A percentile compares a stretch with the other conserved stretches of the same genome.
These are phyloP conservation scores for Apoderus coryli DNA, from an alignment of 2,888 invertebrate species.

Conservation along the genomic window DNA sequence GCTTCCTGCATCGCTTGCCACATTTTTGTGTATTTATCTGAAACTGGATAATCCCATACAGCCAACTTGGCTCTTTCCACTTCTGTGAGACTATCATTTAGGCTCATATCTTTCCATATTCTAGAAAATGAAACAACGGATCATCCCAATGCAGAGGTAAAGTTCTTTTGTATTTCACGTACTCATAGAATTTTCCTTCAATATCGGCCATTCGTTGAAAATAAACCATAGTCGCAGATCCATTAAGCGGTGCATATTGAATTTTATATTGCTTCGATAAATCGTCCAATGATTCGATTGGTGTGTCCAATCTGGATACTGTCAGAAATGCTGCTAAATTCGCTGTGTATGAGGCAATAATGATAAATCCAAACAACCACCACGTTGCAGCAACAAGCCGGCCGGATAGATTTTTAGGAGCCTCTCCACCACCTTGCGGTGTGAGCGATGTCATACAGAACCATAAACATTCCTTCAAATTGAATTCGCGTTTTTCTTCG, in stretches of 20 bases:
- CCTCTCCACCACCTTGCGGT: constrained; percentile 89
- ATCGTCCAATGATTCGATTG: constrained; percentile 87
- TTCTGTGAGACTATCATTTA: constrained; percentile 83
- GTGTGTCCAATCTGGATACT: constrained; percentile 81
- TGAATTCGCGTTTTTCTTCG: constrained; percentile 88
- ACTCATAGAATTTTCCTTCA: constrained; percentile 90
- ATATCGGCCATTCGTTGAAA: constrained; percentile 94
- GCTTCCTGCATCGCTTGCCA: constrained; percentile 90
- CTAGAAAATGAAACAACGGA: constrained; percentile 38
- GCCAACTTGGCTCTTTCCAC: constrained; percentile 86
- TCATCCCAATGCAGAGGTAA: too few relatives aligned
- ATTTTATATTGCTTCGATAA: constrained; percentile 85
- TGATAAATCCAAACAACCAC: constrained; percentile 99
- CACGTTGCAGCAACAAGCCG: constrained; percentile 92
- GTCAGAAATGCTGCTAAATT: constrained; percentile 96
- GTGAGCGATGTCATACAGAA: constrained; percentile 98
- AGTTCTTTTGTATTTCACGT: constrained; percentile 26
- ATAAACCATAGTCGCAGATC: constrained; percentile 83
- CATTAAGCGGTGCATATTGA: constrained; percentile 82
- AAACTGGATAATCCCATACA: constrained; percentile 98
- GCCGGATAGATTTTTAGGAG: constrained; percentile 91
- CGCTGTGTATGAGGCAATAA: constrained; percentile 96
- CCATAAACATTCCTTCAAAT: constrained; percentile 93
- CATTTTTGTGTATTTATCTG: constrained; percentile 97
- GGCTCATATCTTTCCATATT: constrained; percentile 96